Base-by-base conservation (phyloP, 2,797 vertebrate species). In the Heteromormyrus szaboi region DNA sequence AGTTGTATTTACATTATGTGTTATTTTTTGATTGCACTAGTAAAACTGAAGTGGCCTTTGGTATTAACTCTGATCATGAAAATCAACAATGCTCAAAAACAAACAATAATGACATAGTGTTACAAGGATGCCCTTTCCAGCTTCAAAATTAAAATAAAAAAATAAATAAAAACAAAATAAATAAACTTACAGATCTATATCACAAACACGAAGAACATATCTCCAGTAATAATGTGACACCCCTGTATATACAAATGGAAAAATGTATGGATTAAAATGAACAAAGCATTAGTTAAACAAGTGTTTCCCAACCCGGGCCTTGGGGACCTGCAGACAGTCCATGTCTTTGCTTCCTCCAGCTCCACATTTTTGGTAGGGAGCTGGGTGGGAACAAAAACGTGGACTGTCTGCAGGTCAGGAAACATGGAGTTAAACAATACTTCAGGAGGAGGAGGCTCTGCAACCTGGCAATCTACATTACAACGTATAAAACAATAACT, bases 31-130 rank as follows among this genome's bases (percentile, higher is more conserved):
- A 97, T 96, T 97, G 96, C 95, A 97, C 96, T 95, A 94, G 89
- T 93, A 95, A 93, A 93, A 94, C 94, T 95, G 94, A 95, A 93
- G 94, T 94, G 95, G 94, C 96, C 96, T 97, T 96, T 97, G 96
- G 96, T 96, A 95, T 96, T 92, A 90, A 94, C 92, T 91, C 93
- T 91, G 93, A 44, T 81, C 92, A 91, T 90, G 88, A 86, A 53
- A 89, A 89, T 90, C 92, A 95, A 93, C 92, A 93, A 91, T 92
- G 91, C 88, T 93, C 92, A 93, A 90, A 87, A 89, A 90, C 91
- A 90, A 89, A 91, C 93, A 93, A 94, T 90, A 94, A 92, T 91
- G 90, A 91, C 91, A 91, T 89, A 90, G 68, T 90, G 89, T 89
- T 89, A 86, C 89, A 88, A 89, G 56, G 89, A 88, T 87, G 86